Percentiles rank a stretch among this genome's conserved stretches.
Evolutionary conservation across 2,888 invertebrate species (phyloP).

Genomic region (Lasioglossum malachurum): DNA sequence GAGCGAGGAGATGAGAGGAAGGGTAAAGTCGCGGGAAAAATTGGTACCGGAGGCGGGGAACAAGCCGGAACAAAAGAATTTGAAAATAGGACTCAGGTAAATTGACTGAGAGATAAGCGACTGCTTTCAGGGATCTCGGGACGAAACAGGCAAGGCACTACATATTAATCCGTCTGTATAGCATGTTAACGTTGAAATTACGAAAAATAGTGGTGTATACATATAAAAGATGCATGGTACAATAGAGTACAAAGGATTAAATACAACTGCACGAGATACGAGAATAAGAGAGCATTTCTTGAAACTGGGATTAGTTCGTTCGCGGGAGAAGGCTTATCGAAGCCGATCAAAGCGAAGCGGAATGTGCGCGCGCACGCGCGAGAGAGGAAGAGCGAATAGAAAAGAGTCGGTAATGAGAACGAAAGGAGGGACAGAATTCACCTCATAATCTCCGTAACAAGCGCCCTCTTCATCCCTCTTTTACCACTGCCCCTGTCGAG

Average conservation of each 20-base stretch:
- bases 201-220: too few relatives aligned
- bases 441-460: slow-evolving; percentile 77
- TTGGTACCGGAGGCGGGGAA: slow-evolving; percentile 12
- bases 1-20: neutral
- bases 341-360: slow-evolving; percentile 58
- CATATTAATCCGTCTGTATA: neutral
- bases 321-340: slow-evolving; percentile 71
- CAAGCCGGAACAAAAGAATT: slow-evolving; percentile 33
- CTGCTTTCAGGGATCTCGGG: neutral
- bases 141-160: neutral
- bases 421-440: slow-evolving; percentile 69
- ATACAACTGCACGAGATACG: neutral
- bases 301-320: slow-evolving; percentile 69
- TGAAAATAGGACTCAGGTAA: slow-evolving; percentile 28
- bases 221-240: too few relatives aligned
- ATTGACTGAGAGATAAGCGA: slow-evolving; percentile 37
- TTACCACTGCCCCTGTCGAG: slow-evolving; percentile 37
- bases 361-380: neutral
- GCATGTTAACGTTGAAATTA: neutral
- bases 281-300: neutral
- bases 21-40: slow-evolving; percentile 18
- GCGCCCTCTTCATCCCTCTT: slow-evolving; percentile 62
- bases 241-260: too few relatives aligned
- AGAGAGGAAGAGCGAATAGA: slow-evolving; percentile 13
- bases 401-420: slow-evolving; percentile 34